Evolutionary conservation across 2,797 vertebrate genomes (phyloP).

Genomic region (Enteromius trimaculatus): DNA sequence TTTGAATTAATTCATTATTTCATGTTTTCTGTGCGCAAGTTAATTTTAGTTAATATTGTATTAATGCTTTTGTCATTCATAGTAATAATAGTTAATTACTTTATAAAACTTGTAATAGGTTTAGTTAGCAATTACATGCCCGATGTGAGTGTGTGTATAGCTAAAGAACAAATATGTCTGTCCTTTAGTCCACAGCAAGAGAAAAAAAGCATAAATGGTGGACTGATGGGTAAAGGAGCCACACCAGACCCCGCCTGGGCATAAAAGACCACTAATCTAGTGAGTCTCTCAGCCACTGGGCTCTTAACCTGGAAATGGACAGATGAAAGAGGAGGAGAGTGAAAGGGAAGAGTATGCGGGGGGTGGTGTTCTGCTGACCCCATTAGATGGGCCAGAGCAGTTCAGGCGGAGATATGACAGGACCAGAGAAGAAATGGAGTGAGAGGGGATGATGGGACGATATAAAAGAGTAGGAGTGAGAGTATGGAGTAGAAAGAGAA

Average conservation of each 20-base stretch:
- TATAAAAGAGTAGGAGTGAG: slow-evolving; percentile 18
- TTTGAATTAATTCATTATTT: neutral
- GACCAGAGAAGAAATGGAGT: slow-evolving; percentile 67
- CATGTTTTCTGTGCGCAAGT: neutral
- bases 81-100: too few species aligned
- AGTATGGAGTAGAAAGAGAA: slow-evolving; percentile 10
- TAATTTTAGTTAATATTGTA: too few species aligned
- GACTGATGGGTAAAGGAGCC: neutral
- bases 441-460: slow-evolving; percentile 50
- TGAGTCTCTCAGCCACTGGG: slow-evolving; percentile 69
- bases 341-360: slow-evolving; percentile 60
- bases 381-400: slow-evolving; percentile 72
- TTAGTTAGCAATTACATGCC: neutral
- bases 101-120: neutral
- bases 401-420: slow-evolving; percentile 68
- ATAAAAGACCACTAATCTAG: slow-evolving; percentile 69
- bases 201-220: neutral
- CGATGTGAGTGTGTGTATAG: slow-evolving; percentile 7
- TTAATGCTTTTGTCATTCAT: neutral
- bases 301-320: slow-evolving; percentile 71
- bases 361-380: slow-evolving; percentile 67
- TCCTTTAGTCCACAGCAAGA: neutral
- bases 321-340: slow-evolving; percentile 55
- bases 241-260: slow-evolving; percentile 66
- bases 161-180: neutral